phyloP scores from a whole-genome alignment of 1,140 invertebrate genomes.

The Harlomillsia oculata region DNA sequence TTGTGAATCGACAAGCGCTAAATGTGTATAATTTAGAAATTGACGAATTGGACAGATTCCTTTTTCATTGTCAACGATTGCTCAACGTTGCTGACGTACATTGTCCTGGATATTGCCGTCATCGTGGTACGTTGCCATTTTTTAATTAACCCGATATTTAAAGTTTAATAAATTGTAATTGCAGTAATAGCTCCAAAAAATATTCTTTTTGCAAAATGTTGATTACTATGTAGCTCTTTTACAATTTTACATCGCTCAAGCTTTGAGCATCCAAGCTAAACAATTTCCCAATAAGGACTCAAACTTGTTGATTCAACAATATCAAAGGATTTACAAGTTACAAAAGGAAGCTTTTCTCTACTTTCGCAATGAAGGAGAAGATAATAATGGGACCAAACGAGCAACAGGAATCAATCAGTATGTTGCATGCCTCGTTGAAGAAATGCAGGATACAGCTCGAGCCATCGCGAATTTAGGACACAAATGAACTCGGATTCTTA shows the following conservation, averaged over 20 bases:
- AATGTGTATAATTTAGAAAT: constrained; percentile 40
- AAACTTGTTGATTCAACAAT: neutral
- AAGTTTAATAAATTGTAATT: too few species aligned
- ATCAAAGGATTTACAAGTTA: neutral
- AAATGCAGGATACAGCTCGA: neutral
- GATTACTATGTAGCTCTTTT: neutral
- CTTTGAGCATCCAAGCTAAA: neutral
- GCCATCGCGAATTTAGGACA: too few species aligned
- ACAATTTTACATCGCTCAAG: constrained; percentile 10
- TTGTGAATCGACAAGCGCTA: constrained; percentile 6
- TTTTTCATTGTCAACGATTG: constrained; percentile 54
- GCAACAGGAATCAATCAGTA: neutral
- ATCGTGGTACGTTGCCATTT: constrained; percentile 43
- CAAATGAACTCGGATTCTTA: too few species aligned
- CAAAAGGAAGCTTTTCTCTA: constrained; percentile 2
- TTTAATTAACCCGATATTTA: neutral
- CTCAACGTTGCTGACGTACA: constrained; percentile 50
- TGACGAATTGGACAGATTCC: constrained; percentile 48
- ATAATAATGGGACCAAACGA: neutral
- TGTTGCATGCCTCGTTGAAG: constrained; percentile 2
- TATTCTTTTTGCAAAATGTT: too few species aligned
- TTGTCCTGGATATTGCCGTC: constrained; percentile 56
- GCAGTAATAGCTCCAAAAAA: neutral
- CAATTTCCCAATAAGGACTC: neutral
- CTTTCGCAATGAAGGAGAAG: neutral